Base-by-base conservation (phyloP, 1,140 invertebrate genomes). In the Heterodera carotae region DNA sequence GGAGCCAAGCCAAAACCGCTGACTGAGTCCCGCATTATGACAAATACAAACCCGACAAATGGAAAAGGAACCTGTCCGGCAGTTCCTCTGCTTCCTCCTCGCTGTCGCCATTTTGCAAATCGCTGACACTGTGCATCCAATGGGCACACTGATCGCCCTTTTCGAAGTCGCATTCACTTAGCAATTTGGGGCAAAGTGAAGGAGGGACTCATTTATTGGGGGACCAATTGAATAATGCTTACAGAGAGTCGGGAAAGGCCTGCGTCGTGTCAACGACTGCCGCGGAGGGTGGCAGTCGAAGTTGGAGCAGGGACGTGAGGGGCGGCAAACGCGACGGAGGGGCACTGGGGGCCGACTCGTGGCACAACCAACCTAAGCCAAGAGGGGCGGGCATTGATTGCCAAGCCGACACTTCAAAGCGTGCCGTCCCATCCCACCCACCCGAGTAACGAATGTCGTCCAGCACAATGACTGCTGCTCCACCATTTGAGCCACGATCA, bases 131-230 rank as follows among this genome's bases (percentile, higher is more conserved):
- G 31, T 80, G 34, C 78, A 67, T 81, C 81, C 81, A 82, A 76
- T 82, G 81, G 34, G 59, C 36, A 33, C 81, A 82, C 18, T 79
- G 53, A 71, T 82, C 81, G 15, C 48, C 72, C 36, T 34, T 69
- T 48, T 82, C 81, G 36, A 82, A 82, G 39, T 84, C 69, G 69
- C 81, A 82, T 27, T 82, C 81, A 15, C 83, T 48, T 15, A 25
- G 60, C 56, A 10, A 34, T 64, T 22, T 7, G 6, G 31, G 15
- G n/a, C 2, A 70, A 70, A 39, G 18, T 33, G 22, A n/a, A 48
- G 6, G 18, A 39, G 60, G n/a, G 34, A n/a, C 33, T 34, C 29
- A 31, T 70, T 67, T 22, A 5, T 48, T 27, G 25, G 25, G 53
- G 34, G 15, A 33, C 39, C n/a, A n/a, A n/a, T n/a, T n/a, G n/a